These are phyloP conservation scores for Sphenodon punctatus DNA, from an alignment of 2,797 vertebrate species.

Conservation along the genomic window DNA sequence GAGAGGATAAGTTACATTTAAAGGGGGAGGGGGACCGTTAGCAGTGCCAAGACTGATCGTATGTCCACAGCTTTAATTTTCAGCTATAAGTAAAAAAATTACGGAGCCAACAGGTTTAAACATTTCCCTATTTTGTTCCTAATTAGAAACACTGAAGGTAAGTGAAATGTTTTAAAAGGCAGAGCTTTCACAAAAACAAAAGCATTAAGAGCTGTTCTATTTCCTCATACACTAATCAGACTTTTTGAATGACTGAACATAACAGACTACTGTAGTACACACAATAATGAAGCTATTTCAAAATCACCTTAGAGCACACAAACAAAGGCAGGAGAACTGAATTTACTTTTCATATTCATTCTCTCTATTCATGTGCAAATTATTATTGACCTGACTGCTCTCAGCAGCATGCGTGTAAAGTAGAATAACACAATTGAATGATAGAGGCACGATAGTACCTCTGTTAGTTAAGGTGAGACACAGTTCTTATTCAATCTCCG, in stretches of 20 bases:
- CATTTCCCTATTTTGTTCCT: neutral
- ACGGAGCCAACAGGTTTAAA: neutral
- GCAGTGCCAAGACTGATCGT: neutral
- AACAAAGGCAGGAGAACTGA: neutral
- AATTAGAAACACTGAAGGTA: neutral
- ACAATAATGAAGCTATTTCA: neutral
- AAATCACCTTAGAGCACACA: neutral
- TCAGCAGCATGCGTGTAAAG: no score
- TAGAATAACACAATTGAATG: no score
- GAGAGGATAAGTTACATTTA: neutral
- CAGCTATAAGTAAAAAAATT: neutral
- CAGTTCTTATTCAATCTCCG: no score
- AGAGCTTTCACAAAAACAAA: neutral
- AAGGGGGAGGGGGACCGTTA: conserved; percentile 9
- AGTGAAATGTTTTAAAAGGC: neutral
- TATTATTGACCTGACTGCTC: neutral
- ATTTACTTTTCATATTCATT: neutral
- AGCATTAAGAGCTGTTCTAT: neutral
- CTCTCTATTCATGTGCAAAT: neutral
- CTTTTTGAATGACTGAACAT: neutral
- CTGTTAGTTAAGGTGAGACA: no score
- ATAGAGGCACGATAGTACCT: no score
- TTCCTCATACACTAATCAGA: neutral
- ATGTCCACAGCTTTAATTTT: conserved; percentile 20
- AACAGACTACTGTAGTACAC: neutral